phyloP scores from a whole-genome alignment of 2,797 vertebrate genomes.

The Parotocinclus haroldoi region DNA sequence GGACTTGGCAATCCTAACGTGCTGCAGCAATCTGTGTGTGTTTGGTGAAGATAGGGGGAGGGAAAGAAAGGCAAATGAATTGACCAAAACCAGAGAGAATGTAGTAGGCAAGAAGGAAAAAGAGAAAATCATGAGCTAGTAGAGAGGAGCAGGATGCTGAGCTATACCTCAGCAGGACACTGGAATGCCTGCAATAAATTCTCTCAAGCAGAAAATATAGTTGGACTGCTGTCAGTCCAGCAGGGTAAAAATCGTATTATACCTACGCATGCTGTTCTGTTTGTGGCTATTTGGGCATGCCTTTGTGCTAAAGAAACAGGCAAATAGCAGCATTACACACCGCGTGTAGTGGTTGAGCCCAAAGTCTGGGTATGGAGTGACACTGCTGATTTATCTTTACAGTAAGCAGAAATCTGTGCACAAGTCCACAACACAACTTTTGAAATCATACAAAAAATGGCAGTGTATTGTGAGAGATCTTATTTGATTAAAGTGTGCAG shows the following conservation, averaged over 20 bases:
- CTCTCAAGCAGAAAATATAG: constrained; percentile 59
- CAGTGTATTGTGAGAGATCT: background rate
- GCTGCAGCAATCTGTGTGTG: constrained; percentile 41
- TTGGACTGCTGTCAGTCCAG: constrained; percentile 41
- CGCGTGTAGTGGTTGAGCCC: constrained; percentile 3
- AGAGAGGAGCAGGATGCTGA: constrained; percentile 19
- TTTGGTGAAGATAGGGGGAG: constrained; percentile 25
- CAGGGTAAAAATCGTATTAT: constrained; percentile 24
- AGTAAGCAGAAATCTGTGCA: background rate
- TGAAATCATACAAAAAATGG: background rate
- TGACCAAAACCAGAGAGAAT: constrained; percentile 28
- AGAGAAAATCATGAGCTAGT: background rate
- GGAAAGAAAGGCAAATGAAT: constrained; percentile 12
- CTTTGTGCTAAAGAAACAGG: constrained; percentile 7
- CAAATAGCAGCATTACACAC: constrained; percentile 19
- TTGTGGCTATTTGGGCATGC: constrained; percentile 2
- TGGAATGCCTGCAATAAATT: constrained; percentile 50
- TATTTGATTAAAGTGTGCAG: background rate
- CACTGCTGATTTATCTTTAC: background rate
- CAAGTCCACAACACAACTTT: background rate
- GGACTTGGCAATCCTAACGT: constrained; percentile 33
- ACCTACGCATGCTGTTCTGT: constrained; percentile 23
- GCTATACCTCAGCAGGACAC: constrained; percentile 18
- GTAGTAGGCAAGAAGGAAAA: constrained; percentile 13
- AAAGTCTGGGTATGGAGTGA: no score